Evolutionary conservation across 2,113 vertebrate genomes (phyloP), one percentile per base, ranked within the genome.

Genomic region (Microtus pennsylvanicus): DNA sequence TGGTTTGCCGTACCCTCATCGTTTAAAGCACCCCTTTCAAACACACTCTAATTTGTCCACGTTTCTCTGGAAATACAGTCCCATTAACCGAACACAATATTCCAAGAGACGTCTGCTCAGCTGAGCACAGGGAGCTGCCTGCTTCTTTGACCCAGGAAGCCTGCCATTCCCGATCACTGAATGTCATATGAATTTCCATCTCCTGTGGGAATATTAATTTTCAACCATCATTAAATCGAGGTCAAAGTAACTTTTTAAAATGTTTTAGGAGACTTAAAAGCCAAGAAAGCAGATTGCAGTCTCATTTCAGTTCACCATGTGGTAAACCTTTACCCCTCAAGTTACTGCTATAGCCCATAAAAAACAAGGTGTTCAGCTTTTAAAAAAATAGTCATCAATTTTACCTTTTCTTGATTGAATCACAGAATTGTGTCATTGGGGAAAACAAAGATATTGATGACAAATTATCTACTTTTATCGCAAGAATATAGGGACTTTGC

Each of bases 291-390:
- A 90, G n/a, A 87, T 75, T 80, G 30, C 4, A 11, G 42, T 45
- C n/a, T 58, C n/a, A 11, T 91, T 87, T 91, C 55, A 93, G 30
- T 75, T 91, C 22, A 75, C 24, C 74, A 50, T 21, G 7, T 91
- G 91, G n/a, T 86, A 76, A 87, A 92, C 86, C 72, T 86, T 96
- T 87, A 26, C 21, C 52, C 83, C 75, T 96, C 58, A 77, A 87
- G 58, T 92, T 83, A 30, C 22, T 55, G 47, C 26, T 86, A 12
- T 86, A 72, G 19, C 45, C 65, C 85, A 7, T 74, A 81, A 83
- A 52, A 93, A 97, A 90, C 94, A 95, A 96, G 38, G 5, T 76
- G 76, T 38, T 96, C 6, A 58, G 65, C 45, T 69, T 92, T 81
- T 1, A 30, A 12, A 26, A 94, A 45, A 87, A 58, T 4, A 81